Conservation (phyloP, 2,888 invertebrate species). For the Diogma glabrata region DNA sequence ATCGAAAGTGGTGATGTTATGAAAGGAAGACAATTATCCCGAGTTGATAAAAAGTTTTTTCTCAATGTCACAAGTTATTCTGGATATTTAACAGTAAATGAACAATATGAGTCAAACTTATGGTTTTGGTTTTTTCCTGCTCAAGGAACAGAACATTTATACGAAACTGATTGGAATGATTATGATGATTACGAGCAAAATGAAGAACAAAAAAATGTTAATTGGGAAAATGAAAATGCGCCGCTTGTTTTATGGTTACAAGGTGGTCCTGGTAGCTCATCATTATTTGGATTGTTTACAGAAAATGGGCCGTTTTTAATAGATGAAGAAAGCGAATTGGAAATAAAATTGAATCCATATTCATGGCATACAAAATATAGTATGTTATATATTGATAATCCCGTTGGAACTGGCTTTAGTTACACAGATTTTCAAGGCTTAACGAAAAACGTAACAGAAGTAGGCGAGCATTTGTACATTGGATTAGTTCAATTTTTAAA, state of each 20-base stretch:
- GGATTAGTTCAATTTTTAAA: constrained; percentile 51
- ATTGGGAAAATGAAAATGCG: constrained; percentile 37
- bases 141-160: constrained; percentile 31
- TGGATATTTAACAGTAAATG: constrained; percentile 57
- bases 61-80: constrained; percentile 39
- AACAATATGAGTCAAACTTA: constrained; percentile 56
- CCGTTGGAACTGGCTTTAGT: constrained; percentile 55
- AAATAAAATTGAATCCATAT: constrained; percentile 30
- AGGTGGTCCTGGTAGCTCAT: constrained; percentile 47
- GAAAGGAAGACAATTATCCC: constrained; percentile 20
- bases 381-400: constrained; percentile 54
- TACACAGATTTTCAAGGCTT: constrained; percentile 49
- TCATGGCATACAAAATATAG: constrained; percentile 53
- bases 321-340: constrained; percentile 30
- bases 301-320: constrained; percentile 53
- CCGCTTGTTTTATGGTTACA: constrained; percentile 49
- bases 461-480: constrained; percentile 49
- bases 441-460: constrained; percentile 48
- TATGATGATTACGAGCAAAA: constrained; percentile 38
- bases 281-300: constrained; percentile 44
- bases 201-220: constrained; percentile 20
- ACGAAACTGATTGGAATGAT: constrained; percentile 33
- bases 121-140: constrained; percentile 79
- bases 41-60: constrained; percentile 28
- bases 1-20: constrained; percentile 27